Conservation (phyloP, 2,113 vertebrate species). For the Speoplatyrhinus poulsoni region DNA sequence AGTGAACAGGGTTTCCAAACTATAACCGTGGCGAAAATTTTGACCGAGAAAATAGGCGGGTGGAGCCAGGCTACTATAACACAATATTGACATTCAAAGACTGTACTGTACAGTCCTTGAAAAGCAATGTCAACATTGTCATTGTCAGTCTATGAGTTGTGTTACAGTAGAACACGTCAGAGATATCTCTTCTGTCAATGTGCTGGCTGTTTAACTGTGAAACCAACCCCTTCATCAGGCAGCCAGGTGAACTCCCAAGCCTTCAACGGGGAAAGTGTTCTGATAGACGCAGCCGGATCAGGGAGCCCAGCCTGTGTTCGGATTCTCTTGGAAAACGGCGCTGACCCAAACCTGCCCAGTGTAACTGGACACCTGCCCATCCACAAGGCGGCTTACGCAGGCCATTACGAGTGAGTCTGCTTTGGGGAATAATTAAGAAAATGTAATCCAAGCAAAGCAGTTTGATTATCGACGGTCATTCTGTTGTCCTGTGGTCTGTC, state of each 20-base stretch:
- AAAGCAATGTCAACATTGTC: too few relatives aligned
- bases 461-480: too few relatives aligned
- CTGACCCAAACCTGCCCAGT: conserved; percentile 81
- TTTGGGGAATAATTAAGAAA: not conserved
- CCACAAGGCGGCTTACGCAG: conserved; percentile 83
- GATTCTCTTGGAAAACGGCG: conserved; percentile 85
- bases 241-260: conserved; percentile 82
- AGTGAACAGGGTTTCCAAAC: too few relatives aligned
- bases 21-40: too few relatives aligned
- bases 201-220: not conserved
- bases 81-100: too few relatives aligned
- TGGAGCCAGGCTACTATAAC: too few relatives aligned
- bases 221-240: conserved; percentile 59
- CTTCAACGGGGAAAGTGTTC: conserved; percentile 78
- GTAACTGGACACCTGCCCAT: conserved; percentile 82
- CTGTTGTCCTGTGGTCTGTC: too few relatives aligned
- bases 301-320: conserved; percentile 82
- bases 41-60: too few relatives aligned
- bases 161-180: too few relatives aligned
- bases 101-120: too few relatives aligned
- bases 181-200: not conserved
- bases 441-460: too few relatives aligned
- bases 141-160: too few relatives aligned
- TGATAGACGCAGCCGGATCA: conserved; percentile 84
- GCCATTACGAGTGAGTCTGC: conserved; percentile 84